Percentiles rank a stretch among this genome's conserved stretches.
phyloP scores from a whole-genome alignment of 2,888 invertebrate genomes.

The Xestia sexstrigata region DNA sequence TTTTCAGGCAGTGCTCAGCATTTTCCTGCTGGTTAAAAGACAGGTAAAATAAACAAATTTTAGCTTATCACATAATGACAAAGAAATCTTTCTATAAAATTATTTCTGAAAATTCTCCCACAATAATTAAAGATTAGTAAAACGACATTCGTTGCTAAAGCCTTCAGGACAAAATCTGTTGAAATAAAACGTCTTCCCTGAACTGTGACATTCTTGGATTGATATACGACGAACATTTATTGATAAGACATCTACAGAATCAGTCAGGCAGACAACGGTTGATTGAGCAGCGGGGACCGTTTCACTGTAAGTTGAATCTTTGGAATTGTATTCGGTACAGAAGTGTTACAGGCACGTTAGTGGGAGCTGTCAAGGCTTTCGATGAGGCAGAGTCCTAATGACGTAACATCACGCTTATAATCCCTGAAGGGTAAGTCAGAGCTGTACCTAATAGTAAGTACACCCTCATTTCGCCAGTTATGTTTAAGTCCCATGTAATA shows the following conservation, averaged over 20 bases:
- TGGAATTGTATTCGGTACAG: background rate
- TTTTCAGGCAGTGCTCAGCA: background rate
- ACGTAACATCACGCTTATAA: no score
- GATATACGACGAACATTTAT: constrained; percentile 46
- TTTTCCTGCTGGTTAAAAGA: no score
- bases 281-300: constrained; percentile 21
- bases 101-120: background rate
- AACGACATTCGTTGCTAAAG: background rate
- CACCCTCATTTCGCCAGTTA: no score
- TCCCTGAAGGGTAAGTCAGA: no score
- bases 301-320: background rate
- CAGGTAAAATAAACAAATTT: background rate
- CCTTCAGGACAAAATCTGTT: constrained; percentile 1
- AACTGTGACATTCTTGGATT: constrained; percentile 50
- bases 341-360: background rate
- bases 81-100: background rate
- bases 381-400: background rate
- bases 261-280: constrained; percentile 16
- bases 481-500: no score
- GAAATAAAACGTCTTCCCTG: constrained; percentile 34
- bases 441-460: no score
- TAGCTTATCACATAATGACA: background rate
- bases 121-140: background rate
- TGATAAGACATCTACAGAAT: constrained; percentile 27
- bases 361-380: background rate